Conservation (phyloP, 2,113 vertebrate genomes). For the Cryptotis parvus region DNA sequence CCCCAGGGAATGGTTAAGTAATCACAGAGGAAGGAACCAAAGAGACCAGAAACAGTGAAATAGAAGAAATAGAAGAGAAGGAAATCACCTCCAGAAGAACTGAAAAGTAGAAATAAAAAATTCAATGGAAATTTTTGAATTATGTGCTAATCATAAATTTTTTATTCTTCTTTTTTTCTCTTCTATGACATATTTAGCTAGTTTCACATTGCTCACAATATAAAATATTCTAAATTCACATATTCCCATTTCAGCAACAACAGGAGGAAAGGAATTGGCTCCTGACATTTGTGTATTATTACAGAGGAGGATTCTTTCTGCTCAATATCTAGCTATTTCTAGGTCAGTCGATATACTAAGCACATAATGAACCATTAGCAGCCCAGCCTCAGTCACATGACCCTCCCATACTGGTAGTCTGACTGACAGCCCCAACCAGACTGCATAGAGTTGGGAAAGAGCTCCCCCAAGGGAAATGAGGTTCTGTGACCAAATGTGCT, state of each 20-base stretch:
- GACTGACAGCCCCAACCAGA: background rate
- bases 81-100: background rate
- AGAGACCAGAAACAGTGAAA: background rate
- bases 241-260: background rate
- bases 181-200: background rate
- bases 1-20: background rate
- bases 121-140: background rate
- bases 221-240: too few species aligned
- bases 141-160: background rate
- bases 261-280: background rate
- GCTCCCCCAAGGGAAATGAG: background rate
- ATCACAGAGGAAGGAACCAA: background rate
- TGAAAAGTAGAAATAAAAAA: background rate
- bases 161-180: background rate
- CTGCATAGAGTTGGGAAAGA: background rate
- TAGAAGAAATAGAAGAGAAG: constrained; percentile 12
- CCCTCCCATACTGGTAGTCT: background rate
- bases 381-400: background rate
- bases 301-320: background rate
- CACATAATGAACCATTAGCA: background rate
- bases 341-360: background rate
- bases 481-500: background rate
- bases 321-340: background rate
- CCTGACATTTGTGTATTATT: background rate
- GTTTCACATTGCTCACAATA: background rate